These are phyloP conservation scores for Bucorvus abyssinicus DNA, from an alignment of 2,797 vertebrate genomes.

Conservation along the genomic window DNA sequence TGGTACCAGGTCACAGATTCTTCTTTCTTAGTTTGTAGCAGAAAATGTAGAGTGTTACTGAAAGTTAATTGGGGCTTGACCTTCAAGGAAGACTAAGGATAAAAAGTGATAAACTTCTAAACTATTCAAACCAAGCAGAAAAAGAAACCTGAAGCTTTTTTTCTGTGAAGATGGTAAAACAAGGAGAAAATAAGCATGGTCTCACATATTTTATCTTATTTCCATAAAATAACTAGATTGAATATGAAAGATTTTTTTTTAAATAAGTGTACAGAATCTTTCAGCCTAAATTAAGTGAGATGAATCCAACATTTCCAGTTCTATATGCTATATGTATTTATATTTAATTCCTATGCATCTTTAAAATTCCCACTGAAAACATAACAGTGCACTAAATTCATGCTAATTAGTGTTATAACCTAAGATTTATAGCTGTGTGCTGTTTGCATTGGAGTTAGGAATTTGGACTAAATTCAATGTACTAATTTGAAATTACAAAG, in stretches of 20 bases:
- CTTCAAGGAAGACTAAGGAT: neutral
- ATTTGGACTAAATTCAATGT: neutral
- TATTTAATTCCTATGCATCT: neutral
- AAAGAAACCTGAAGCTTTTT: neutral
- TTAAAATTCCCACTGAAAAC: neutral
- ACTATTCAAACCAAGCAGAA: neutral
- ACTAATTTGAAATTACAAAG: neutral
- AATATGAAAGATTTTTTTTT: neutral
- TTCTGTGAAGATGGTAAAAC: accelerated
- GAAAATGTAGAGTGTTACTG: neutral
- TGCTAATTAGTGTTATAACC: neutral
- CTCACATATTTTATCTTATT: neutral
- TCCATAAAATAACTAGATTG: neutral
- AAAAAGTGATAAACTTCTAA: neutral
- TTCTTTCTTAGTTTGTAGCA: neutral
- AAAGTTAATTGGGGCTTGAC: neutral
- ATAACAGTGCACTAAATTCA: neutral
- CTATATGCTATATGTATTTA: neutral
- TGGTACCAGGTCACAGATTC: neutral
- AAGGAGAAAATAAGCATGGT: accelerated
- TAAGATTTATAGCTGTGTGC: neutral
- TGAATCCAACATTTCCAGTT: neutral
- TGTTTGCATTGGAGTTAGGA: neutral
- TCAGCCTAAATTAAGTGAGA: neutral
- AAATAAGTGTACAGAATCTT: neutral